Conservation (phyloP, 2,797 vertebrate species). For the Intellagama lesueurii region DNA sequence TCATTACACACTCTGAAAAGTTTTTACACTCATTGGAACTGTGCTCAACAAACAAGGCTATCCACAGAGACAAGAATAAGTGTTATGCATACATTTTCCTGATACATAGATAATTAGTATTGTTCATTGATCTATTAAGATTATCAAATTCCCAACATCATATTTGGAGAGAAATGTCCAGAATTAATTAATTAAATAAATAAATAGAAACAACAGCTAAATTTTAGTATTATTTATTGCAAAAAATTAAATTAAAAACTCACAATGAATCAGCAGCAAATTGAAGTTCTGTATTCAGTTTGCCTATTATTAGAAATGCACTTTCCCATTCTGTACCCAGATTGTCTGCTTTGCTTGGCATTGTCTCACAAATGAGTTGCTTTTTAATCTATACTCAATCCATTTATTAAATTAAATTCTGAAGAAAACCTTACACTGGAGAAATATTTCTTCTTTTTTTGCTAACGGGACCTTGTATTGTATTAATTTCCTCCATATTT, state of each 20-base stretch:
- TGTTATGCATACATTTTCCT: constrained; percentile 47
- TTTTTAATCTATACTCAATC: constrained; percentile 23
- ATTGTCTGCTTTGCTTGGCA: background rate
- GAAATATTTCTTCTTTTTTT: constrained; percentile 24
- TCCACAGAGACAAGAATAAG: constrained; percentile 48
- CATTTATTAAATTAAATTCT: constrained; percentile 49
- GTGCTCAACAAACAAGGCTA: constrained; percentile 49
- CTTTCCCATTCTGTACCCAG: constrained; percentile 14
- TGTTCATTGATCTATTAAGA: constrained; percentile 50
- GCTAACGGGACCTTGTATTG: background rate
- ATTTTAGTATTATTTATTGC: constrained; percentile 38
- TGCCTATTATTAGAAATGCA: constrained; percentile 45
- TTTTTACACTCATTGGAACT: constrained; percentile 46
- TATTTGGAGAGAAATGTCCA: constrained; percentile 53
- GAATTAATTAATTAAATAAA: constrained; percentile 22
- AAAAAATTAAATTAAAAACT: constrained; percentile 41
- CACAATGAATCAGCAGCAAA: constrained; percentile 54
- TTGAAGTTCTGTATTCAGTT: constrained; percentile 52
- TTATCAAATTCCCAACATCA: constrained; percentile 51
- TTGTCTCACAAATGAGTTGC: constrained; percentile 15
- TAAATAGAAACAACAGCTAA: constrained; percentile 43
- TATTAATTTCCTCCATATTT: background rate
- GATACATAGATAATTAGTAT: constrained; percentile 57
- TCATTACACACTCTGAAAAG: constrained; percentile 2
- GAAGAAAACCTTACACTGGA: constrained; percentile 27